phyloP scores from a whole-genome alignment of 2,888 invertebrate species.

The Ceramica pisi region DNA sequence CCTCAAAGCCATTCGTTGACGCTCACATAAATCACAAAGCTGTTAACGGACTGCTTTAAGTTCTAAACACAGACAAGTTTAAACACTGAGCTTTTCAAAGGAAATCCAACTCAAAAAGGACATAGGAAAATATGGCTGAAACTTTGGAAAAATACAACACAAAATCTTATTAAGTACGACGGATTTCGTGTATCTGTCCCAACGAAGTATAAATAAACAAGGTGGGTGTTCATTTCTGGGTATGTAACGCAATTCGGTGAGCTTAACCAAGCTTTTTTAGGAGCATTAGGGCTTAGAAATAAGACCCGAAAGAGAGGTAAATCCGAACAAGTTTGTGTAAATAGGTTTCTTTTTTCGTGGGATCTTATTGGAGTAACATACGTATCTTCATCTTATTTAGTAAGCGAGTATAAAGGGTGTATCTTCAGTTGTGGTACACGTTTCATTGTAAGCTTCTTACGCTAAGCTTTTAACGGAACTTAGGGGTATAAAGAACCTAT shows the following conservation, averaged over 20 bases:
- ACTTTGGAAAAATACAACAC: not conserved
- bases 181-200: not conserved
- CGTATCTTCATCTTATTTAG: too few species aligned
- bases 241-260: slow-evolving; percentile 8
- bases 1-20: slow-evolving; percentile 27
- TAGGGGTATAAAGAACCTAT: not conserved
- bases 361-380: slow-evolving; percentile 13
- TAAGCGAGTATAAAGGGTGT: not conserved
- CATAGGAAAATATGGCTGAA: not conserved
- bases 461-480: slow-evolving; percentile 9
- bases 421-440: not conserved
- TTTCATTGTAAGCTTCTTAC: slow-evolving; percentile 14
- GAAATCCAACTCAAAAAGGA: not conserved
- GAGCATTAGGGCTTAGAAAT: slow-evolving; percentile 14
- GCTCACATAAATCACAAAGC: slow-evolving; percentile 29
- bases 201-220: not conserved
- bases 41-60: slow-evolving; percentile 4
- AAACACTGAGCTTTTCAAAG: slow-evolving; percentile 10
- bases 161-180: not conserved
- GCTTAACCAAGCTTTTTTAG: slow-evolving; percentile 7
- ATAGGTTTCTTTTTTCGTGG: slow-evolving; percentile 4
- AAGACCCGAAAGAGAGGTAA: slow-evolving; percentile 10
- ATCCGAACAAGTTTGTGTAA: slow-evolving; percentile 1
- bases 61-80: slow-evolving; percentile 1
- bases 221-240: slow-evolving; percentile 6